Base-by-base conservation (phyloP, 2,113 vertebrate species). In the Alouatta palliata region DNA sequence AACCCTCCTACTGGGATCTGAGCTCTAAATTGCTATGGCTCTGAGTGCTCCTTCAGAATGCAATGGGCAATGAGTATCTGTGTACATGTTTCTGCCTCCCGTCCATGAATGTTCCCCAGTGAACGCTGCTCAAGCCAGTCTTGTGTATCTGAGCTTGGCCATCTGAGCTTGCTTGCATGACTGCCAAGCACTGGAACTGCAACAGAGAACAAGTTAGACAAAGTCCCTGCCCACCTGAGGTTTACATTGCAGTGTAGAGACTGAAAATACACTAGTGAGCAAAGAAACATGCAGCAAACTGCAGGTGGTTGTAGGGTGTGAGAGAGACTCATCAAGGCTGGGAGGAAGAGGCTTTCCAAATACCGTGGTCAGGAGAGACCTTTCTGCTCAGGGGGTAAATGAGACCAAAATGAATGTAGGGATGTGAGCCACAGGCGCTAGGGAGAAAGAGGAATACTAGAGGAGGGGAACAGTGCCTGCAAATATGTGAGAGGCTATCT, bases 41-140 rank as follows among this genome's bases (percentile, higher is more conserved):
- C 25, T 3, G 23, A 2, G 5, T 43, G 35, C 17, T 52, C 6
- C 8, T 90, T 40, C 27, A 49, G 25, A 70, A 27, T 35, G 4
- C 43, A 56, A 3, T 4, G 47, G 27, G 5, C 25, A 27, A 0
- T 35, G 21, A 49, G 5, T 14, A 20, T 13, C 14, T 30, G 30
- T 1, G 30, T 2, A 32, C 35, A 45, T 54, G 8, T 23, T 19
- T 2, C 43, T 56, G 3, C 3, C 56, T 7, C 49, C 47, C 14
- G 5, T 52, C 79, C 4, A 1, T 25, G 40, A 12, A 14, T 47
- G 43, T 49, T 68, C n/a, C 54, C 32, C 21, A n/a, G 0, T 40
- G 43, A n/a, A 27, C 0, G 0, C 30, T 27, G n/a, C 19, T 27
- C 23, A 43, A 30, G 30, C 4, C 70, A 73, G 6, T 14, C 13